Conservation (phyloP, 2,797 vertebrate genomes). For the Bovichtus variegatus region DNA sequence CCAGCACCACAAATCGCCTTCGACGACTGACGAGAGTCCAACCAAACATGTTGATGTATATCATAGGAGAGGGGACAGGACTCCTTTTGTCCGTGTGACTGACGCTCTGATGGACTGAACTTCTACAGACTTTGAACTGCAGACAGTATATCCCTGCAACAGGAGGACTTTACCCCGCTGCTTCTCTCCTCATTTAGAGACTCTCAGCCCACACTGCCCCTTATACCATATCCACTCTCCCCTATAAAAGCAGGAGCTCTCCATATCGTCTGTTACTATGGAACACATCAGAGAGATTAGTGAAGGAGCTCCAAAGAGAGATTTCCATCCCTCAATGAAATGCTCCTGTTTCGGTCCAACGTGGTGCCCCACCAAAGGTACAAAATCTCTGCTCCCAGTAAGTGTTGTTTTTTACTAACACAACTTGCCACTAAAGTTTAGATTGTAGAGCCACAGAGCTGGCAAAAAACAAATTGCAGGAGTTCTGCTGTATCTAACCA, state of each 20-base stretch:
- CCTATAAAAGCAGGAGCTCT: conserved; percentile 51
- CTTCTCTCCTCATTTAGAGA: conserved; percentile 58
- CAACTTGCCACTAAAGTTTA: conserved; percentile 18
- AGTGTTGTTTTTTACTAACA: conserved; percentile 74
- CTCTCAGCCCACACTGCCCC: conserved; percentile 73
- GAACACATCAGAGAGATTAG: conserved; percentile 29
- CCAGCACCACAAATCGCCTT: conserved; percentile 81
- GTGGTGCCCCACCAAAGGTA: conserved; percentile 21
- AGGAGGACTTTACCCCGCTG: conserved; percentile 46
- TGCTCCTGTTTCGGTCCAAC: conserved; percentile 14
- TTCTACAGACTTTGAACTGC: conserved; percentile 54
- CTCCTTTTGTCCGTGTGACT: conserved; percentile 45
- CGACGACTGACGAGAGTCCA: conserved; percentile 61
- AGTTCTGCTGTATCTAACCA: conserved; percentile 28
- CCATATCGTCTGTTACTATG: conserved; percentile 44
- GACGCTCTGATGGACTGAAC: conserved; percentile 49
- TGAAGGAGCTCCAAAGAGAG: conserved; percentile 31
- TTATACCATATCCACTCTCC: conserved; percentile 30
- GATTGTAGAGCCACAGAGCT: conserved; percentile 14
- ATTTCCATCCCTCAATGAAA: conserved; percentile 18
- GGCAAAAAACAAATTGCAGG: conserved; percentile 6
- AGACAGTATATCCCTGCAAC: conserved; percentile 44
- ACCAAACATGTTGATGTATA: conserved; percentile 57
- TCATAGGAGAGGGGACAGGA: conserved; percentile 65
- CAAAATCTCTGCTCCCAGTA: conserved; percentile 51